A percentile compares a stretch with the other conserved stretches of the same genome.
Evolutionary conservation across 1,140 invertebrate genomes (phyloP).

Genomic region (Eueides isabella): DNA sequence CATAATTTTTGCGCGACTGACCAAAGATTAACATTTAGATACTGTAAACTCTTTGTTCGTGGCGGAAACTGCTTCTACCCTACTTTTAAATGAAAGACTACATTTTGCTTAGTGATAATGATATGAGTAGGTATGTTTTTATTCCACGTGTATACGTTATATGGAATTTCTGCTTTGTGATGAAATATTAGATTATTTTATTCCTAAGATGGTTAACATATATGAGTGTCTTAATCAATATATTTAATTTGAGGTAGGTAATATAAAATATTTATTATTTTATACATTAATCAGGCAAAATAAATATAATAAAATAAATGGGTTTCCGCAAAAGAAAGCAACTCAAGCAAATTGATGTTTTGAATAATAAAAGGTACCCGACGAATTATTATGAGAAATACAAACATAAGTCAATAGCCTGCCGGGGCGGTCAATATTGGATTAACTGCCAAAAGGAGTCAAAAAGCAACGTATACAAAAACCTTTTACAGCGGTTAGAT

Average conservation of each 20-base stretch:
- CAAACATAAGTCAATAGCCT: conserved; percentile 82
- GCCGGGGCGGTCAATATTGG: conserved; percentile 80
- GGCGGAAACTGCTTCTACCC: conserved; percentile 60
- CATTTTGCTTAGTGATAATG: conserved; percentile 18
- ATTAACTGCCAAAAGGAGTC: conserved; percentile 80
- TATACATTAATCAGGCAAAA: conserved; percentile 37
- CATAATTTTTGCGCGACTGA: conserved; percentile 80
- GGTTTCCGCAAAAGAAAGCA: conserved; percentile 63
- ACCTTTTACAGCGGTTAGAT: conserved; percentile 80
- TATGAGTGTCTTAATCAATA: neutral
- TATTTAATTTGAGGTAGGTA: neutral
- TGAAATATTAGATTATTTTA: neutral
- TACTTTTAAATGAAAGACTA: conserved; percentile 43
- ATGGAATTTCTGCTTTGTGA: neutral
- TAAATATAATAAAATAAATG: conserved; percentile 67
- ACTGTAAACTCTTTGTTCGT: conserved; percentile 67
- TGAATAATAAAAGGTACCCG: conserved; percentile 80
- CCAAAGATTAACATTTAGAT: conserved; percentile 81
- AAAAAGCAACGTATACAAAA: conserved; percentile 82
- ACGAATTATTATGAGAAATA: conserved; percentile 78
- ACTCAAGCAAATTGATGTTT: conserved; percentile 78
- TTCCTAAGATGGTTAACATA: neutral
- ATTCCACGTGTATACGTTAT: neutral
- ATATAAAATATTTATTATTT: too few relatives aligned
- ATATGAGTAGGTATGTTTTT: conserved; percentile 11